Evolutionary conservation across 2,888 invertebrate genomes (phyloP).

Genomic region (Mythimna ferrago): DNA sequence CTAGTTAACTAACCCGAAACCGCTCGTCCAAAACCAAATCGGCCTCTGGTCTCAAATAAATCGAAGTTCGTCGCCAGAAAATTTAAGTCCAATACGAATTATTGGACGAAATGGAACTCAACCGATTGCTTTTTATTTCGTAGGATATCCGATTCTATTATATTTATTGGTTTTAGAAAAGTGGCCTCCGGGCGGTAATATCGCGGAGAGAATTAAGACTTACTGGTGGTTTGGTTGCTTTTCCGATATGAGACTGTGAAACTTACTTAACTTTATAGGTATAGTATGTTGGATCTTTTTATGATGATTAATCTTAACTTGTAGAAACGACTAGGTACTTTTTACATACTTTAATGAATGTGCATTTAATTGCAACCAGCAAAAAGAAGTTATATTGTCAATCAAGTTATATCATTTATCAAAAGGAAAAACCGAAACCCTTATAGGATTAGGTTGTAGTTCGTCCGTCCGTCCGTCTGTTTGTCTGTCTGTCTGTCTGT

Average conservation of each 20-base stretch:
- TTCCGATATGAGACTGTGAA: constrained; percentile 26
- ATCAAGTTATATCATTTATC: too few species aligned
- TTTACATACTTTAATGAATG: too few species aligned
- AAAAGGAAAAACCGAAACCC: too few species aligned
- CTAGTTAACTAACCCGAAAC: constrained; percentile 41
- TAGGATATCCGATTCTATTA: constrained; percentile 80
- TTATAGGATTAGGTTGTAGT: too few species aligned
- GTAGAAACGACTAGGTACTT: too few species aligned
- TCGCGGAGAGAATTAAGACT: constrained; percentile 77
- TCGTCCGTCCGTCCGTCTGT: too few species aligned
- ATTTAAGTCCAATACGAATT: constrained; percentile 72
- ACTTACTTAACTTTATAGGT: constrained; percentile 13
- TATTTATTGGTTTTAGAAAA: constrained; percentile 86
- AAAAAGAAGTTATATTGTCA: too few species aligned
- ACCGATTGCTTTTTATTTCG: constrained; percentile 80
- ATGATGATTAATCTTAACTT: neutral
- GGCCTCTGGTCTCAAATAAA: constrained; percentile 56
- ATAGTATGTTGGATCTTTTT: neutral
- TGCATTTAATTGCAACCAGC: too few species aligned
- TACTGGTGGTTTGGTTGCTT: constrained; percentile 38
- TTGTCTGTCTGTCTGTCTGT: too few species aligned
- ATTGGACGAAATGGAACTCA: constrained; percentile 74
- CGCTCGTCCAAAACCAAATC: constrained; percentile 34
- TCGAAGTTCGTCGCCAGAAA: constrained; percentile 61
- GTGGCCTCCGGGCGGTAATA: constrained; percentile 78